Evolutionary conservation across 2,113 vertebrate species (phyloP), one percentile per base, ranked within the genome.

Genomic region (Platycercus adscitus): DNA sequence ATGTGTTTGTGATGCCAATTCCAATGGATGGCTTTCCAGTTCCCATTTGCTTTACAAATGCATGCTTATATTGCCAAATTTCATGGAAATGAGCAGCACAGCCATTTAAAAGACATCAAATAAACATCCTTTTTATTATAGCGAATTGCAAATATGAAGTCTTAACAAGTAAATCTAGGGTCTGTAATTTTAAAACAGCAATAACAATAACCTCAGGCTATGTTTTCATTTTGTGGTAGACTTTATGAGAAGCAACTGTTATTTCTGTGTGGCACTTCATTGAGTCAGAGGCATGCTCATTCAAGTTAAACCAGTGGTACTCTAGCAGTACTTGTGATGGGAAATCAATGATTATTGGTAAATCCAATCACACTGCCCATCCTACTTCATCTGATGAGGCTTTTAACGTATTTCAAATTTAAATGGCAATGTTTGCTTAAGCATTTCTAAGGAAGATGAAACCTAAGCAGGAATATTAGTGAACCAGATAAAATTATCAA

Each of bases 101-200:
- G 71, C 49, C 91, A 97, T 96, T 97, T 95, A 97, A 97, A 97
- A 97, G 92, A 94, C 95, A 98, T 94, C 95, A 97, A 97, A 93
- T 81, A 97, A 96, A 95, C 96, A 97, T 96, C 90, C 88, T 95
- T 96, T 96, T 97, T 93, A 96, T 97, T 96, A 97, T 73, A 96
- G 65, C 9, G 47, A 97, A 93, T 97, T 97, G 86, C 95, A 97
- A 97, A 97, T 97, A 98, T 94, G 94, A 96, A 97, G 92, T 91
- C 95, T 98, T 97, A 97, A 97, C 97, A 97, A 97, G 96, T 97
- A 97, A 98, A 98, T 96, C 81, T 93, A 97, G 81, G 94, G 96
- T 95, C 91, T 97, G 68, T 93, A 96, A 97, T 97, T 97, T 96
- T 96, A 96, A 97, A 96, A 86, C 76, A 78, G 93, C 85, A 96